Conservation (phyloP, 1,140 invertebrate species). For the Rhagoletis pomonella region DNA sequence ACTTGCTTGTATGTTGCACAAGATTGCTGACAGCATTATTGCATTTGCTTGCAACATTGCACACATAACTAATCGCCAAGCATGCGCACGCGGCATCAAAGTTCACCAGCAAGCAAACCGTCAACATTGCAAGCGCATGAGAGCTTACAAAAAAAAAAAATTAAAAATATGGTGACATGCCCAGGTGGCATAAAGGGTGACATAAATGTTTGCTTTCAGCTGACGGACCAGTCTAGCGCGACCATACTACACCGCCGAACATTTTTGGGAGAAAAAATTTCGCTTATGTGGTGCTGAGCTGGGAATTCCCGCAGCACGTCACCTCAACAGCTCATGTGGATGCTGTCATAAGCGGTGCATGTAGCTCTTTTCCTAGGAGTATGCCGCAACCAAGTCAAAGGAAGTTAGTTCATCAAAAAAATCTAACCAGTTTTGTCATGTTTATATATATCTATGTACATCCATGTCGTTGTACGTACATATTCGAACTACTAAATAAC, state of each 20-base stretch:
- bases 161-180: not conserved
- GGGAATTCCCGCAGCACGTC: constrained; percentile 6
- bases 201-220: constrained; percentile 23
- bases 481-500: not conserved
- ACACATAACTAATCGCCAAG: not conserved
- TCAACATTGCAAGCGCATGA: not conserved
- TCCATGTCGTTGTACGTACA: too few relatives aligned
- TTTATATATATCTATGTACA: not conserved
- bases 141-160: not conserved
- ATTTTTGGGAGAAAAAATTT: not conserved
- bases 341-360: constrained; percentile 14
- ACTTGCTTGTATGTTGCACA: not conserved
- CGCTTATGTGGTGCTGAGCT: not conserved
- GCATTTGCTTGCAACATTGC: constrained; percentile 7
- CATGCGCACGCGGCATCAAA: not conserved
- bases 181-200: constrained; percentile 7
- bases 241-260: not conserved
- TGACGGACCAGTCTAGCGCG: not conserved
- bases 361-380: not conserved
- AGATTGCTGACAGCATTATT: not conserved
- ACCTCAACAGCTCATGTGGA: not conserved
- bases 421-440: not conserved
- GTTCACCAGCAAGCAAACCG: constrained; percentile 18
- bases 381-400: not conserved
- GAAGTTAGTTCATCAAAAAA: not conserved